Evolutionary conservation across 2,797 vertebrate species (phyloP), one percentile per base, ranked within the genome.

Genomic region (Coranthus polyacanthus): DNA sequence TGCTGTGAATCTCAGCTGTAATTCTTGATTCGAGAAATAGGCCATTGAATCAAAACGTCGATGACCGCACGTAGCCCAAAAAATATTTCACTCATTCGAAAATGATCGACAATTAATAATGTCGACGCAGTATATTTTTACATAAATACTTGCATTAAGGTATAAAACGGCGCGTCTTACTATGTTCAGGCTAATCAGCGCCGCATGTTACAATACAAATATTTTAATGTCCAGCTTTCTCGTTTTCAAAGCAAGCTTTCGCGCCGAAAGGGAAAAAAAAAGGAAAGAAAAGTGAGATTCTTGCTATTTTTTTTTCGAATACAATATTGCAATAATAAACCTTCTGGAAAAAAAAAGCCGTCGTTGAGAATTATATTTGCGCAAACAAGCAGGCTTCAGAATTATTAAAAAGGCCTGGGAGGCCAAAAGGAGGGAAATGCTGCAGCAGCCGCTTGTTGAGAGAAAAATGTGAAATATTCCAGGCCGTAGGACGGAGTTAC

Each of bases 401-500:
- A 36, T 46, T 24, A 46, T 17, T 18, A 5, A 58, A 67, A 47
- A 75, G 79, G 81, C 83, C 78, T 34, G 13, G 1, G 21, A 82
- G 81, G 79, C 83, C 83, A 70, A 47, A 55, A 24, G 24, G 34
- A 61, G 2, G n/a, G 13, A 49, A 44, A 9, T 37, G 60, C 29
- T 10, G 37, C 29, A 17, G 2, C 7, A 4, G 21, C 9, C 2
- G 18, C 42, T 15, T 67, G 9, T 32, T 52, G 24, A 46, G 3
- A 20, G 13, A 15, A 7, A n/a, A n/a, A n/a, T n/a, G 37, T 1
- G 38, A 29, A 55, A 13, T 43, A 26, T 4, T 0, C 34, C 8
- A 5, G 38, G 12, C 54, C 50, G 44, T 62, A n/a, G 12, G 4
- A 13, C 8, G 0, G n/a, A n/a, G 4, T 13, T 15, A 13, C 29